Percentiles rank a stretch among this genome's conserved stretches.
Conservation (phyloP, 2,888 invertebrate genomes). For the Brenthis ino region DNA sequence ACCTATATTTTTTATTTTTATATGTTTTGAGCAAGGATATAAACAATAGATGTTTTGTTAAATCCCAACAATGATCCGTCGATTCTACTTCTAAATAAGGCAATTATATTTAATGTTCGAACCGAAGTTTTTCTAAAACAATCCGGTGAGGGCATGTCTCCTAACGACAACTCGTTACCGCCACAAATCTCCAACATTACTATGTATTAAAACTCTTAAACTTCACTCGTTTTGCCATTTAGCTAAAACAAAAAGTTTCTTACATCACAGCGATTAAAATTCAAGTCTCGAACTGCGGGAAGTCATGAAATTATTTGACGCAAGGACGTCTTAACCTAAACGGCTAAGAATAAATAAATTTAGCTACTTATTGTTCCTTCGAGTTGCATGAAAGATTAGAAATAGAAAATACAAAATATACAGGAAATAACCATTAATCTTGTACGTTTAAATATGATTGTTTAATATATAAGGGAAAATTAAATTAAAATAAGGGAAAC, state of each 20-base stretch:
- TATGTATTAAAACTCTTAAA: conserved; percentile 80
- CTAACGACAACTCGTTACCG: conserved; percentile 76
- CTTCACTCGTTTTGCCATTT: conserved; percentile 73
- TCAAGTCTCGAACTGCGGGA: conserved; percentile 62
- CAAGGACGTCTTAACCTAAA: conserved; percentile 40
- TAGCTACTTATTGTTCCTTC: background rate
- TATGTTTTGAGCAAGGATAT: conserved; percentile 20
- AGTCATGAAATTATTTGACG: conserved; percentile 46
- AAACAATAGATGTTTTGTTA: conserved; percentile 43
- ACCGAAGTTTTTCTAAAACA: conserved; percentile 58
- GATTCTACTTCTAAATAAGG: conserved; percentile 52
- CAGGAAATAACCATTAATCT: no score
- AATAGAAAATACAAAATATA: background rate
- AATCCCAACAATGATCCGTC: conserved; percentile 42
- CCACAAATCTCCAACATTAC: conserved; percentile 79
- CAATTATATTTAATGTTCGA: conserved; percentile 48
- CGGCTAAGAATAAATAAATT: conserved; percentile 3
- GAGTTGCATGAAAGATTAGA: background rate
- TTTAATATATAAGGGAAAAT: no score
- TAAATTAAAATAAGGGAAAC: background rate
- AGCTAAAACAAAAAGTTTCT: conserved; percentile 75
- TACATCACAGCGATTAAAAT: conserved; percentile 77
- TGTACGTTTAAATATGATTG: no score
- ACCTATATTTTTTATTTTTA: background rate
- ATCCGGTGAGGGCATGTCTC: conserved; percentile 63